phyloP scores from a whole-genome alignment of 2,888 invertebrate genomes.

The Plemyria rubiginata region DNA sequence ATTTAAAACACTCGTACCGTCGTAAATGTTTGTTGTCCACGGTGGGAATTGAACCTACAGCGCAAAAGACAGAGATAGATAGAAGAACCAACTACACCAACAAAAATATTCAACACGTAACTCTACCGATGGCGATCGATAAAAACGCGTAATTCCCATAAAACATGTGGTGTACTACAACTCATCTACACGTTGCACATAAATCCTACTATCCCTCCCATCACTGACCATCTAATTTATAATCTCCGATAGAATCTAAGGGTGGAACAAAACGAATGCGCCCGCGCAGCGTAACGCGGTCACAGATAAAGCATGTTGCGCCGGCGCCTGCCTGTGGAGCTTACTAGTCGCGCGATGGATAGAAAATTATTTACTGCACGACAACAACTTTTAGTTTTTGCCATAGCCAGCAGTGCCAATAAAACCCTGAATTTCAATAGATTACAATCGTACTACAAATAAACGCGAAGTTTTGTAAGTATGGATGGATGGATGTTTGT shows the following conservation, averaged over 20 bases:
- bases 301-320: slow-evolving; percentile 4
- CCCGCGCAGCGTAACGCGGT: slow-evolving; percentile 25
- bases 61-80: too few species aligned
- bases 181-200: slow-evolving; percentile 24
- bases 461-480: too few species aligned
- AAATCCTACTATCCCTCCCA: slow-evolving; percentile 40
- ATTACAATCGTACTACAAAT: too few species aligned
- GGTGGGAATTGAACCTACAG: too few species aligned
- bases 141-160: slow-evolving; percentile 29
- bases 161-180: slow-evolving; percentile 13
- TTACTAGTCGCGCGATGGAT: background rate
- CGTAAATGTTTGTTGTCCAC: too few species aligned
- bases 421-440: too few species aligned
- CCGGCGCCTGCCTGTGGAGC: background rate
- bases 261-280: slow-evolving; percentile 41
- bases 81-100: too few species aligned
- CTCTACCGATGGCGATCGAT: slow-evolving; percentile 6
- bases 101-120: background rate
- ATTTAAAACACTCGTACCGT: too few species aligned
- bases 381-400: background rate
- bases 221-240: slow-evolving; percentile 45
- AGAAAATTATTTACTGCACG: background rate
- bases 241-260: slow-evolving; percentile 41
- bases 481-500: too few species aligned
- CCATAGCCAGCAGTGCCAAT: too few species aligned